Base-by-base conservation (phyloP, 2,888 invertebrate species). In the Andrena trimmerana region DNA sequence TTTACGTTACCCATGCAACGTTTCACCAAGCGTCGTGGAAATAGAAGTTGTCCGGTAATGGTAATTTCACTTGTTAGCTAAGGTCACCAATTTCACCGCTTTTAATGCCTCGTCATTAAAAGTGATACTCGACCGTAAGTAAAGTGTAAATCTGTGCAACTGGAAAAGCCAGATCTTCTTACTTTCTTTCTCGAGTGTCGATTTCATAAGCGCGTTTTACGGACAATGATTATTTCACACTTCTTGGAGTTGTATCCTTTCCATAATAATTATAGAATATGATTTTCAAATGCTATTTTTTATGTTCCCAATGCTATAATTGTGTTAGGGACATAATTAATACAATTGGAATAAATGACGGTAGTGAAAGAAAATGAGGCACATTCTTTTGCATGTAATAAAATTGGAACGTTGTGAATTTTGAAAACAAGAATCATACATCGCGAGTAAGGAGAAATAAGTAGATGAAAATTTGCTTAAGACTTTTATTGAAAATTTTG, bases 21-120 rank as follows among this genome's bases (percentile, higher is more conserved):
- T 78, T 81, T 85, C 70, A 52, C 69, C 54, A n/a, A 36, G n/a
- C 59, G 29, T 76, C 42, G 27, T 75, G 33, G 66, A 76, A 71
- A 70, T 76, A 80, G 82, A 82, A 62, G 77, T 50, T 71, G 62
- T 48, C 79, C 69, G 68, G 60, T 67, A 74, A 62, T 57, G 20
- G 73, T 76, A 77, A 84, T 84, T 86, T 84, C 81, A 73, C 76
- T 62, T 78, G 69, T 87, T 85, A 65, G 80, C 75, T 73, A 83
- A 87, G 29, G 74, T 76, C 65, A 60, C 72, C 66, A 84, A 83
- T 85, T 80, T 73, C 70, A 78, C 70, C 60, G 36, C 31, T n/a
- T 72, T 50, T 59, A 54, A 36, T 13, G 27, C 13, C 8, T 8
- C 5, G 8, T 1, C 24, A 20, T 63, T 27, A 29, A 48, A 59